phyloP scores from a whole-genome alignment of 2,797 vertebrate species.

The Melanogrammus aeglefinus region DNA sequence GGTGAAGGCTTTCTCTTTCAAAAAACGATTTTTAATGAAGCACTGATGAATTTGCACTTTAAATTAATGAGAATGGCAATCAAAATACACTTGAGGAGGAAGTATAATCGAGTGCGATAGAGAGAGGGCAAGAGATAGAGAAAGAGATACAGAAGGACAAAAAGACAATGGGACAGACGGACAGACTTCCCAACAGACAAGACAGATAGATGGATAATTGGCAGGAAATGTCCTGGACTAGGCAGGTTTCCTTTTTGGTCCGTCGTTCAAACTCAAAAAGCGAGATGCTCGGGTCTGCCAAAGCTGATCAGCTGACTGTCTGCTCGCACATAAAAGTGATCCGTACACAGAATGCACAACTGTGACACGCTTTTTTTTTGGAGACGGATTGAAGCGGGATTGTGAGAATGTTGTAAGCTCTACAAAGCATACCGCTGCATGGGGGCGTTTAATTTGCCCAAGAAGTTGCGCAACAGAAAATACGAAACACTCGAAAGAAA shows the following conservation, averaged over 20 bases:
- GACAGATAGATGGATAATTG: slow-evolving; percentile 7
- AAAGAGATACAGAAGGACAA: not conserved
- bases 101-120: not conserved
- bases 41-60: not conserved
- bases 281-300: slow-evolving; percentile 40
- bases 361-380: not conserved
- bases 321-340: slow-evolving; percentile 45
- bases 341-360: slow-evolving; percentile 13
- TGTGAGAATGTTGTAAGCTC: not conserved
- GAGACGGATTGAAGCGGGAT: not conserved
- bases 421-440: not conserved
- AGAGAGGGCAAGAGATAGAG: not conserved
- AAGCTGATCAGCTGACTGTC: slow-evolving; percentile 31
- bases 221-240: not conserved
- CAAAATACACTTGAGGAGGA: not conserved
- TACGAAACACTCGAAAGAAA: not conserved
- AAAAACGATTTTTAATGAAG: not conserved
- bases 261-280: slow-evolving; percentile 52
- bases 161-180: not conserved
- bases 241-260: slow-evolving; percentile 46
- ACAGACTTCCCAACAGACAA: not conserved
- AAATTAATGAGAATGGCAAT: not conserved
- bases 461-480: not conserved
- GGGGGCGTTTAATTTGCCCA: not conserved
- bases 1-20: not conserved